A percentile compares a stretch with the other conserved stretches of the same genome.
Evolutionary conservation across 2,888 invertebrate species (phyloP).

Genomic region (Phania funesta): DNA sequence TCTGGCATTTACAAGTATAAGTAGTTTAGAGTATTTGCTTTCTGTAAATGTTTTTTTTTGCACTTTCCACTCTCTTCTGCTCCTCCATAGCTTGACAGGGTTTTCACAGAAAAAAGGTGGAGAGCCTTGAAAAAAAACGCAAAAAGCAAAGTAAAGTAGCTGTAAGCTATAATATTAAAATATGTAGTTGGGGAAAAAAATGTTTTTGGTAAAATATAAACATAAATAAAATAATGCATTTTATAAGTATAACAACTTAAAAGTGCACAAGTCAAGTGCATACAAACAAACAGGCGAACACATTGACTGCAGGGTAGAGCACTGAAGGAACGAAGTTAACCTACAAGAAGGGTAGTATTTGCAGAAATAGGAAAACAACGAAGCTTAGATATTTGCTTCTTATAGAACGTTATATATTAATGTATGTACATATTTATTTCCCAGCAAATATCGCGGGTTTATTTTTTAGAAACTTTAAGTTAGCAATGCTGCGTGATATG

Average conservation of each 20-base stretch:
- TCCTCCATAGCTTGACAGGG: not conserved
- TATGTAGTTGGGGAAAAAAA: conserved; percentile 27
- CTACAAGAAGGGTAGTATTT: not conserved
- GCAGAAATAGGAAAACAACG: not conserved
- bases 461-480: too few species aligned
- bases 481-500: too few species aligned
- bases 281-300: conserved; percentile 41
- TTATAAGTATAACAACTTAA: conserved; percentile 66
- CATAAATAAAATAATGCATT: conserved; percentile 65
- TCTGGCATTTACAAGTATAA: conserved; percentile 65
- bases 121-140: conserved; percentile 40
- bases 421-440: not conserved
- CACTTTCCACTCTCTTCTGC: not conserved
- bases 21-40: conserved; percentile 66
- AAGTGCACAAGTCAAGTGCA: conserved; percentile 67
- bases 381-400: not conserved
- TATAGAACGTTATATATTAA: not conserved
- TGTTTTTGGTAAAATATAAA: conserved; percentile 53
- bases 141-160: conserved; percentile 60
- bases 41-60: conserved; percentile 27
- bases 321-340: conserved; percentile 31
- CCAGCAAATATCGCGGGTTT: conserved; percentile 2
- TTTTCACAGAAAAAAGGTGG: conserved; percentile 44
- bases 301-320: conserved; percentile 14
- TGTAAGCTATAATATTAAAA: conserved; percentile 53